These are phyloP conservation scores for Rhyacophila brunnea DNA, from an alignment of 1,140 invertebrate genomes.

Conservation along the genomic window DNA sequence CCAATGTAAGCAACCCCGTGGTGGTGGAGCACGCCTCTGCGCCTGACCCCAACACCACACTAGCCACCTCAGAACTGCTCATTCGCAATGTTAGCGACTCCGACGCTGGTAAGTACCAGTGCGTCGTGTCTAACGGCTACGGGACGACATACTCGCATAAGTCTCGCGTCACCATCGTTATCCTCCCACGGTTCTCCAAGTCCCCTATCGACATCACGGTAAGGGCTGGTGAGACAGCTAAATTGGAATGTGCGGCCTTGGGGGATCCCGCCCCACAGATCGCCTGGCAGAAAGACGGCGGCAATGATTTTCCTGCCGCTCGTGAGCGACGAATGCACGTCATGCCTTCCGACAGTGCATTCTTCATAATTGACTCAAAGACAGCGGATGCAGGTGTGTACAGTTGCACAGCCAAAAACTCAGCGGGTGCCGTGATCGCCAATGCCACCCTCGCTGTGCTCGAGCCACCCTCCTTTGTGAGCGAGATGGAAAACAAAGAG, in stretches of 20 bases:
- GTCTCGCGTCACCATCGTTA: conserved; percentile 81
- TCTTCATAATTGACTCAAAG: conserved; percentile 90
- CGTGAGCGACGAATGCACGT: conserved; percentile 90
- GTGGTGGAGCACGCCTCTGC: conserved; percentile 48
- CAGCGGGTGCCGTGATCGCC: conserved; percentile 79
- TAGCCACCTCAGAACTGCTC: conserved; percentile 66
- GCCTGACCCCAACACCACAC: conserved; percentile 45
- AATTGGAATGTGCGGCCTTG: conserved; percentile 85
- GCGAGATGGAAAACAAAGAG: conserved; percentile 82
- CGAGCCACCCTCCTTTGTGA: conserved; percentile 84
- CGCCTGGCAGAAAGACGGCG: conserved; percentile 92
- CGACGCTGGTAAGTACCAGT: conserved; percentile 88
- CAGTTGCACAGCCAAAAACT: conserved; percentile 89
- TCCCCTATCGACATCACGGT: conserved; percentile 82
- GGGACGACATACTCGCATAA: conserved; percentile 87
- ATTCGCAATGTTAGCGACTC: conserved; percentile 71
- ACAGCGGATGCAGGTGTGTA: conserved; percentile 87
- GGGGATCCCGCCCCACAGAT: conserved; percentile 88
- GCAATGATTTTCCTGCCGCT: conserved; percentile 92
- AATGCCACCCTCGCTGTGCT: conserved; percentile 86
- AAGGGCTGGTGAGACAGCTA: conserved; percentile 80
- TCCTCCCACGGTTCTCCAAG: conserved; percentile 85
- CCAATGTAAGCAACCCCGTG: conserved; percentile 60
- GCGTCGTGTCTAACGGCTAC: conserved; percentile 85
- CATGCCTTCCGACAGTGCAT: conserved; percentile 86